Base-by-base conservation (phyloP, 2,888 invertebrate genomes). In the Osmoderma eremita region DNA sequence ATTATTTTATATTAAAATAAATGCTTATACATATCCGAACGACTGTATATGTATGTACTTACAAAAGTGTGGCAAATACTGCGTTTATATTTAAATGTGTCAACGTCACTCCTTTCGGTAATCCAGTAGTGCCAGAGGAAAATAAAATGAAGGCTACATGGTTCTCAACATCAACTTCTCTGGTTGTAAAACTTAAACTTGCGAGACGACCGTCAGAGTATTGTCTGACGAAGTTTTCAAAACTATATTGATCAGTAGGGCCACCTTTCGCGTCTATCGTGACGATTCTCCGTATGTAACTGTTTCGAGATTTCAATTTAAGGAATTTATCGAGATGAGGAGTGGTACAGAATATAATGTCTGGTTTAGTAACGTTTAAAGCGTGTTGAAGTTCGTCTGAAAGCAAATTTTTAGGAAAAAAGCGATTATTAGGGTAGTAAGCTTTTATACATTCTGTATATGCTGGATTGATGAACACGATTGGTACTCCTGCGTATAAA, bases 121-220 rank as follows among this genome's bases (percentile, higher is more conserved):
- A 79, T 0, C 91, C 91, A 10, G 87, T 87, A 0, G 91, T 91
- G 48, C 91, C 91, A 65, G 90, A 90, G 42, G 90, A 91, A 78
- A 87, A 89, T 66, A 90, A 49, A 38, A 79, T 73, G 24, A 75
- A 73, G 10, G 76, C 76, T 0, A 73, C 67, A 4, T 74, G 71
- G 13, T 73, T 69, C 8, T 63, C 41, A 20, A 68, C 54, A 42
- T 63, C 48, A 6, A 66, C 65, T 6, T 66, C n/a, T 61, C 50
- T 58, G n/a, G 61, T 66, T 12, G 24, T 20, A 48, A 61, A 61
- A 17, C 22, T 30, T 24, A 36, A 12, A 41, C 10, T 30, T 17
- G 24, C 15, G 3, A 36, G 10, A 17, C 20, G 8, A n/a, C 10
- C 22, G 12, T 38, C 22, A 17, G 22, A 12, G 22, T 22, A 12